Base-by-base conservation (phyloP, 2,113 vertebrate species). In the Cololabis saira region DNA sequence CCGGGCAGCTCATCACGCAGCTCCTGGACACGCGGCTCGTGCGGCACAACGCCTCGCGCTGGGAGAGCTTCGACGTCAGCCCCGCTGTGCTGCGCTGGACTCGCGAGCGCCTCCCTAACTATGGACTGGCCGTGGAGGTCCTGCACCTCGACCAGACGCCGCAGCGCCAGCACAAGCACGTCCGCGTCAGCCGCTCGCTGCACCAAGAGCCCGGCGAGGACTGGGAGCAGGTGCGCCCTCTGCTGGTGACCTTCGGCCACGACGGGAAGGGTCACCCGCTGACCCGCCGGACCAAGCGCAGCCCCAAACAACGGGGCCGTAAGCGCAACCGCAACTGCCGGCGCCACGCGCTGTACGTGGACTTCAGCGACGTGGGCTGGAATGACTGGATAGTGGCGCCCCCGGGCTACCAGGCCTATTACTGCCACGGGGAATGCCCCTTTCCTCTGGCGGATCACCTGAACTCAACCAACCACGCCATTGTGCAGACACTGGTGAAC, bases 331-430 rank as follows among this genome's bases (percentile, higher is more conserved):
- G 95, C 87, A 96, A 95, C 93, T 99, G 98, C 87, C 92, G 95
- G 60, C 94, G 97, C 70, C 97, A 99, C 62, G 93, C 96, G 1
- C 94, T 99, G 43, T 98, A 98, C 3, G 96, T 98, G 91, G 97
- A 99, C 93, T 99, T 99, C 90, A 99, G 97, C 22, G 97, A 98
- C 0, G 96, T 98, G 81, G 95, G 95, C 88, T 98, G 97, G 97
- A 98, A 99, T 60, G 97, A 98, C 93, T 99, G 97, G 96, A 98
- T 98, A 84, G 97, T 98, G 93, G 96, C 97, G 3, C 96, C 97
- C 2, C 97, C 96, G 33, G 97, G 96, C 14, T 98, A 99, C 88
- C 95, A 99, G 90, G 97, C 98, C 11, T 99, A 95, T 91, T 99
- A 97, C 89, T 99, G 97, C 93, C 96, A 98, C 0, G 98, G 97